Evolutionary conservation across 2,888 invertebrate genomes (phyloP).

Genomic region (Drosophila quasianomalipes): DNA sequence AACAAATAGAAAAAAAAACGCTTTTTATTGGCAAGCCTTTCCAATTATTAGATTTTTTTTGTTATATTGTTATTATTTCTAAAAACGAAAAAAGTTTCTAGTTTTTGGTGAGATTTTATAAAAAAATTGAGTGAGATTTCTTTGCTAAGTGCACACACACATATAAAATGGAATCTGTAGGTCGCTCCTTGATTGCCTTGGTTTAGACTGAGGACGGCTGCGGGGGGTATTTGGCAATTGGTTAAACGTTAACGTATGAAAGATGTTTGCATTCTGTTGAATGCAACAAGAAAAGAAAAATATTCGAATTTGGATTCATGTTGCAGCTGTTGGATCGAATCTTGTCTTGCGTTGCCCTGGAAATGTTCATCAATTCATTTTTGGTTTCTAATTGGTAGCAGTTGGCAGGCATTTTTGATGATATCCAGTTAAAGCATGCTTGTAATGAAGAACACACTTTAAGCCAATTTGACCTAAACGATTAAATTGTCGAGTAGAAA

Average conservation of each 20-base stretch:
- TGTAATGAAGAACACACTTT: not conserved
- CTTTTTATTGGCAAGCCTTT: not conserved
- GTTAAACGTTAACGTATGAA: conserved; percentile 38
- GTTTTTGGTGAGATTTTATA: not conserved
- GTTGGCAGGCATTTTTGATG: conserved; percentile 19
- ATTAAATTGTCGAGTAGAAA: not conserved
- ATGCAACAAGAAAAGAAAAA: conserved; percentile 8
- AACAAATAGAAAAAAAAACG: not conserved
- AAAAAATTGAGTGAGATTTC: not conserved
- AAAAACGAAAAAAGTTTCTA: not conserved
- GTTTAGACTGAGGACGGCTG: conserved; percentile 9
- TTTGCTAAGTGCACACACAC: not conserved
- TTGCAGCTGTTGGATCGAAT: conserved; percentile 13
- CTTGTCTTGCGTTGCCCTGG: conserved; percentile 17
- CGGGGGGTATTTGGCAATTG: not conserved
- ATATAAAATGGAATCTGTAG: conserved; percentile 67
- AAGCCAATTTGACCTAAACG: conserved; percentile 1
- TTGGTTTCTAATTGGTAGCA: conserved; percentile 53
- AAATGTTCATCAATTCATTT: conserved; percentile 55
- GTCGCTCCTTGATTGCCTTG: conserved; percentile 46
- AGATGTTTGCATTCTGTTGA: conserved; percentile 63
- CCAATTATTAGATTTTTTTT: not conserved
- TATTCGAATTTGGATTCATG: conserved; percentile 4
- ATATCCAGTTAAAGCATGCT: not conserved
- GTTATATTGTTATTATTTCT: not conserved